A percentile compares a stretch with the other conserved stretches of the same genome.
phyloP scores from a whole-genome alignment of 2,797 vertebrate genomes.

The Perodicticus potto region DNA sequence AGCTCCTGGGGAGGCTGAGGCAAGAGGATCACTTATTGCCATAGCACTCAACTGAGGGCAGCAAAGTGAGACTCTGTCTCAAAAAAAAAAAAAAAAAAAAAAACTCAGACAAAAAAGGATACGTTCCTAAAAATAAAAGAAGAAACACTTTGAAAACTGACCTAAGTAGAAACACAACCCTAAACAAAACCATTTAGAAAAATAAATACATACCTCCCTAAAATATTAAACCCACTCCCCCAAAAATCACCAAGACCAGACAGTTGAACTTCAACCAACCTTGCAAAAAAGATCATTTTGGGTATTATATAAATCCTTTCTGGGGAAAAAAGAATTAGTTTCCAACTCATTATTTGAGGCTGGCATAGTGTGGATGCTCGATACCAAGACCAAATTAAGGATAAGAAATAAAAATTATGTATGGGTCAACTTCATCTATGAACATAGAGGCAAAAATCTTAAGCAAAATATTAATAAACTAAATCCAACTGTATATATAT shows the following conservation, averaged over 20 bases:
- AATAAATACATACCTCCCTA: background rate
- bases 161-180: conserved; percentile 37
- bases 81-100: no score
- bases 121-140: no score
- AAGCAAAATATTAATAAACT: conserved; percentile 33
- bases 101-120: no score
- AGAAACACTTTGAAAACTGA: no score
- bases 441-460: background rate
- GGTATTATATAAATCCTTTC: background rate
- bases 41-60: no score
- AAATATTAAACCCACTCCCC: background rate
- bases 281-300: background rate
- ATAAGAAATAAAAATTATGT: conserved; percentile 46
- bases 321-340: background rate
- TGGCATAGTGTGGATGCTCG: background rate
- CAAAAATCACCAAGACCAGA: background rate
- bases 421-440: background rate
- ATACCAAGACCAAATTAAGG: conserved; percentile 18
- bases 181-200: conserved; percentile 39
- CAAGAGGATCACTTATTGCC: background rate
- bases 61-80: no score
- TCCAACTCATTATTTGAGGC: conserved; percentile 1
- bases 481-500: background rate
- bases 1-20: background rate
- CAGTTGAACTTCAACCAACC: conserved; percentile 2